Evolutionary conservation across 2,888 invertebrate species (phyloP), one percentile per base, ranked within the genome.

Genomic region (Cephus sareptanus): DNA sequence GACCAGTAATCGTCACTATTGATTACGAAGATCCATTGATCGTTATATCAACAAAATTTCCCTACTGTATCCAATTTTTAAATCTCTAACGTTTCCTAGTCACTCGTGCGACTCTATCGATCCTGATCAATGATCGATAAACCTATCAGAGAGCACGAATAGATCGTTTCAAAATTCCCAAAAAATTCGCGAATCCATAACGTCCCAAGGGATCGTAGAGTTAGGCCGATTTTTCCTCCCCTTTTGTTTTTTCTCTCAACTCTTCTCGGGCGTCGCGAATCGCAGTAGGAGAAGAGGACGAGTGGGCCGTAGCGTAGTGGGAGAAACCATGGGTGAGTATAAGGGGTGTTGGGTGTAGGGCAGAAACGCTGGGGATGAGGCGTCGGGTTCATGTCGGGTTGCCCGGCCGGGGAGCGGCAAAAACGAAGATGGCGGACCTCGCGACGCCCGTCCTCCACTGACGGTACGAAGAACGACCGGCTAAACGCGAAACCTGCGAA

Each of bases 371-470:
- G 83, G 85, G 83, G 82, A 82, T 80, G 83, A 83, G 86, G 85
- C 84, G 84, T 82, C 75, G 75, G 56, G 56, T 56, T 56, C 56
- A 56, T 56, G 56, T 56, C 85, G 83, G 83, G 84, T 86, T 82
- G 82, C 85, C 87, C 86, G 87, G 88, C 86, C 85, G 86, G 86
- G 88, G 86, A 87, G 86, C 84, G 88, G 86, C 86, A 86, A 87
- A 84, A 87, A 87, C 82, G 86, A 89, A 89, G 87, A 89, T 89
- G 89, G 89, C 89, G 87, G 89, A 84, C 83, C 83, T 82, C 82
- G 85, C 85, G 85, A 85, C 84, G 83, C 81, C 84, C 86, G 83
- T 85, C 84, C 83, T 82, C 83, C 80, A 79, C 82, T 82, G 81
- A 83, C 84, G 83, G 82, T 76, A 74, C 79, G 79, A 77, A 80